These are phyloP conservation scores for Rhagium mordax DNA, from an alignment of 2,888 invertebrate genomes.

Conservation along the genomic window DNA sequence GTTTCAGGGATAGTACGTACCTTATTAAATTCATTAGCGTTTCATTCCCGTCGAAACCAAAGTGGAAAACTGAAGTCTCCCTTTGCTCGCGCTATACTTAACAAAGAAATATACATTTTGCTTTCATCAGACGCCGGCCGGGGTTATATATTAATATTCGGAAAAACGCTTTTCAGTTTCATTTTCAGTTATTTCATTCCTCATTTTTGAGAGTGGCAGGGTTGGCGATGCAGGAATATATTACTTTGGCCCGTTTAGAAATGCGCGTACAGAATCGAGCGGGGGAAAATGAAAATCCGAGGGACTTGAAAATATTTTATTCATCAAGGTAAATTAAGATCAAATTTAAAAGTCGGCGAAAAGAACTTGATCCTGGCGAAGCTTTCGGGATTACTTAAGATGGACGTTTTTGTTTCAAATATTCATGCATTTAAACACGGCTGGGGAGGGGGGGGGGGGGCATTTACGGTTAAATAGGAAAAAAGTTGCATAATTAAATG, in stretches of 20 bases:
- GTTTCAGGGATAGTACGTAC: not conserved
- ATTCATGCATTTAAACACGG: too few species aligned
- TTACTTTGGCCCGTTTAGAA: not conserved
- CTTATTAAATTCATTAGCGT: constrained; percentile 6
- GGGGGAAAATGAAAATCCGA: not conserved
- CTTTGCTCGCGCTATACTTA: not conserved
- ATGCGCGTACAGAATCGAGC: not conserved
- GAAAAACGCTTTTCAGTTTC: not conserved
- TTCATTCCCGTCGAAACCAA: not conserved
- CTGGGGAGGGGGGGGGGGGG: too few species aligned
- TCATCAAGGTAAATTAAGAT: not conserved
- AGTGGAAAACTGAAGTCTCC: not conserved
- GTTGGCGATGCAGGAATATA: not conserved
- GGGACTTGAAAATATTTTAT: not conserved
- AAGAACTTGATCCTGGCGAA: not conserved
- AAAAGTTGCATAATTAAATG: too few species aligned
- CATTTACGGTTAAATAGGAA: too few species aligned
- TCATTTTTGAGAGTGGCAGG: not conserved
- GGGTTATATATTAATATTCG: not conserved
- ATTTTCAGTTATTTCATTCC: not conserved
- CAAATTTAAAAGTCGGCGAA: not conserved
- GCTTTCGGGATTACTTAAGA: not conserved
- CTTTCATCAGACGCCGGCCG: not conserved
- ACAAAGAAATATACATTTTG: not conserved
- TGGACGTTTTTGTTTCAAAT: too few species aligned